Base-by-base conservation (phyloP, 2,888 invertebrate species). In the Amphipyra berbera region DNA sequence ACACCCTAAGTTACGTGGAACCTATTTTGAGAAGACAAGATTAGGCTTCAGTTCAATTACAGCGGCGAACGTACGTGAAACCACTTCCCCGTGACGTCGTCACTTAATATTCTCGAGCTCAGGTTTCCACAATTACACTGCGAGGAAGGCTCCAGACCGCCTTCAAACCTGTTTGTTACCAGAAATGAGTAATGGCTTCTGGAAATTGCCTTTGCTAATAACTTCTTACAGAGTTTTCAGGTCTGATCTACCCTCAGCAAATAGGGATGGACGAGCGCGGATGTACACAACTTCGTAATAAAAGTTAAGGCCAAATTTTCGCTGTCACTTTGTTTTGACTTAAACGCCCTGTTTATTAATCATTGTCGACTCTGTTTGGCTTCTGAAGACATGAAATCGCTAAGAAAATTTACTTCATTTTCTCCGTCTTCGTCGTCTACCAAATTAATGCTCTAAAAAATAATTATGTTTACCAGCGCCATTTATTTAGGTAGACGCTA, bases 151-250 rank as follows among this genome's bases (percentile, higher is more conserved):
- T 56, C 38, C 65, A 70, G 63, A 50, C 56, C 42, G 64, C 74
- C 73, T 75, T 58, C 77, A 64, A 80, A 77, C 78, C 79, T 79
- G 82, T 83, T 86, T 82, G 86, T 85, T 83, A 83, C 83, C 81
- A 82, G 84, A 88, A 90, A 92, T 93, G 93, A 93, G 85, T 91
- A 90, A 93, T 92, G 89, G 87, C 90, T 89, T 84, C 82, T 86
- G 88, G 88, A 92, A 92, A 93, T 93, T 91, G 88, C 88, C 86
- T 89, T 81, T 81, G 82, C 85, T 92, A 91, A 93, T 89, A 92
- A 90, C 89, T 91, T 90, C 87, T 90, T 88, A 86, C 84, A 78
- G 84, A 89, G 83, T 88, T 90, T 88, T 86, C 89, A 89, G 88
- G 84, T 83, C 82, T 84, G 85, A 89, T 85, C 80, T 82, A 76